phyloP scores from a whole-genome alignment of 2,113 vertebrate species.

The Danionella cerebrum region DNA sequence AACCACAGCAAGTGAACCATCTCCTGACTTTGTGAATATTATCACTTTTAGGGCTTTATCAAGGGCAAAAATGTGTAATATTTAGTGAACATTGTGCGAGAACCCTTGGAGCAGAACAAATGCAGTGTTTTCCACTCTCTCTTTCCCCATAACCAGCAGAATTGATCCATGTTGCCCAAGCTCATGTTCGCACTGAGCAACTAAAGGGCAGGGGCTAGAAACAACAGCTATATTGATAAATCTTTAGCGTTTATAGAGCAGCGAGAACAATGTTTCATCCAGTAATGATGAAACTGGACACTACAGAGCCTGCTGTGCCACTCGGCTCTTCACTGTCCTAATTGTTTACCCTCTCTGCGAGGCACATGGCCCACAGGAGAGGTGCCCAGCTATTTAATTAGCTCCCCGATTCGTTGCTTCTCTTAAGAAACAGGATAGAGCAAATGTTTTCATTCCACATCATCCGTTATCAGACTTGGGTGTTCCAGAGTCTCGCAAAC shows the following conservation, averaged over 20 bases:
- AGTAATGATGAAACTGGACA: constrained; percentile 31
- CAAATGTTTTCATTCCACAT: constrained; percentile 24
- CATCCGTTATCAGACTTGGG: constrained; percentile 35
- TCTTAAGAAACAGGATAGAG: constrained; percentile 16
- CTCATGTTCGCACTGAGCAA: constrained; percentile 23
- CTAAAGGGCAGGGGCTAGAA: neutral
- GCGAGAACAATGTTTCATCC: constrained; percentile 34
- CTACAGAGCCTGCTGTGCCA: neutral
- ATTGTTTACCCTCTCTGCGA: constrained; percentile 43
- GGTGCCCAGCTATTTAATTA: constrained; percentile 39
- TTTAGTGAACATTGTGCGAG: constrained; percentile 37
- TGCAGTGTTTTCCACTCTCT: constrained; percentile 40
- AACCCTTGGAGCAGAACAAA: constrained; percentile 45
- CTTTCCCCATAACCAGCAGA: constrained; percentile 30
- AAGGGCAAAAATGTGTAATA: no score
- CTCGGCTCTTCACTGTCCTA: constrained; percentile 16
- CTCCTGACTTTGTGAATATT: no score
- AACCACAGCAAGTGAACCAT: no score
- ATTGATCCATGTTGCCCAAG: constrained; percentile 36
- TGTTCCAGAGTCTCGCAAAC: constrained; percentile 24
- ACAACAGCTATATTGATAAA: constrained; percentile 38
- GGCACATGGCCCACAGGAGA: constrained; percentile 13
- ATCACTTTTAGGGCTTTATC: no score
- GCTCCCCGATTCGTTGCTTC: constrained; percentile 28
- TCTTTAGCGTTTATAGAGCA: constrained; percentile 35